Conservation (phyloP, 1,140 invertebrate genomes). For the Drosophila quadrilineata region DNA sequence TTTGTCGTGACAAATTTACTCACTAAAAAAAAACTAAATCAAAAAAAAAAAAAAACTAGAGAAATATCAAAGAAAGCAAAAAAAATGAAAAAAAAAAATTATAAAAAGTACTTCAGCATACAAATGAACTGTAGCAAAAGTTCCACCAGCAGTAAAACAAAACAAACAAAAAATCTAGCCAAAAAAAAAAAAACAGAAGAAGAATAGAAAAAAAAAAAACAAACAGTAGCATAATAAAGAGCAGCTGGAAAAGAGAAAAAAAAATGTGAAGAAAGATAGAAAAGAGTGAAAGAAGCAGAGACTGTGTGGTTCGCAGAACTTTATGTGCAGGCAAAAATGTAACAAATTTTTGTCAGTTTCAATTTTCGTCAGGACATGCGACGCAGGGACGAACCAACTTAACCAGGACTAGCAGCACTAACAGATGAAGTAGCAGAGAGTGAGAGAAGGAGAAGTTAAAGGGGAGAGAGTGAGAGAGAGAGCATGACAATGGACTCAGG, state of each 20-base stretch:
- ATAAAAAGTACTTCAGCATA: slow-evolving; percentile 50
- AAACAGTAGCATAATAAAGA: slow-evolving; percentile 27
- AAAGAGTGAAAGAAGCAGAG: not conserved
- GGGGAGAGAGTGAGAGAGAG: no score
- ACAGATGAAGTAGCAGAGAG: not conserved
- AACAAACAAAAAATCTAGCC: slow-evolving; percentile 65
- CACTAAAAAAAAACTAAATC: slow-evolving; percentile 16
- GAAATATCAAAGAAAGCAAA: slow-evolving; percentile 20
- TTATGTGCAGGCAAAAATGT: slow-evolving; percentile 72
- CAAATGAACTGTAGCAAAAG: slow-evolving; percentile 74
- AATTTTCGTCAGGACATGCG: slow-evolving; percentile 64
- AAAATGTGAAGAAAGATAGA: slow-evolving; percentile 51
- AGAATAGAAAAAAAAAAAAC: slow-evolving; percentile 41
- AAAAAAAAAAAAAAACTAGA: slow-evolving; percentile 35
- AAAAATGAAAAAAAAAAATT: slow-evolving; percentile 9
- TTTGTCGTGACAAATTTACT: slow-evolving; percentile 54
- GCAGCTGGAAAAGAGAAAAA: slow-evolving; percentile 54
- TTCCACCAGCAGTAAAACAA: slow-evolving; percentile 57
- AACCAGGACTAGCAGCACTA: slow-evolving; percentile 9
- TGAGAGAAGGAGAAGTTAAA: no score
- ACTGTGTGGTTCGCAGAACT: slow-evolving; percentile 35
- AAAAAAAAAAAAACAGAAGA: slow-evolving; percentile 51
- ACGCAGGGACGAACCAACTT: slow-evolving; percentile 26
- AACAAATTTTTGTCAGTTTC: slow-evolving; percentile 80
- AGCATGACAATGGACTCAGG: slow-evolving; percentile 71